Conservation (phyloP, 2,888 invertebrate genomes). For the Drosophila eohydei region DNA sequence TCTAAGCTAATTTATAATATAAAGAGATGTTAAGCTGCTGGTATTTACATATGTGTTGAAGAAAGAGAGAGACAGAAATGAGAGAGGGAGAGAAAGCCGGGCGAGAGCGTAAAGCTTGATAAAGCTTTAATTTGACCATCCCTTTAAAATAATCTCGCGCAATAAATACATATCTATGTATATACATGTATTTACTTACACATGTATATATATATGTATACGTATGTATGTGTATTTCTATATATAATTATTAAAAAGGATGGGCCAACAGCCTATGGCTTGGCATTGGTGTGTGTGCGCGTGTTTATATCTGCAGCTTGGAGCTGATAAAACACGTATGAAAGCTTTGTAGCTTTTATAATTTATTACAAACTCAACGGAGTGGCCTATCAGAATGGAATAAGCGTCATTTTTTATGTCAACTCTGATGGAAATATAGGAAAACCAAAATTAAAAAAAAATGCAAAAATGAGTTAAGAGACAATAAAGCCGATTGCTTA, state of each 20-base stretch:
- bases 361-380: conserved; percentile 1
- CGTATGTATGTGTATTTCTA: background rate
- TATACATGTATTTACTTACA: conserved; percentile 4
- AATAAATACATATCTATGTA: conserved; percentile 1
- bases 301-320: conserved; percentile 3
- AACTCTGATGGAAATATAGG: conserved; percentile 3
- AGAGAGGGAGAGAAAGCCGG: background rate
- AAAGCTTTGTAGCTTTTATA: conserved; percentile 16
- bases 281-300: background rate
- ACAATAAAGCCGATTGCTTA: background rate
- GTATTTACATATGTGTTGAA: background rate
- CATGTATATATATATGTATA: background rate
- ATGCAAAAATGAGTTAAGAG: background rate
- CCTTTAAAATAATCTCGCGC: conserved; percentile 5
- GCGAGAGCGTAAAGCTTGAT: conserved; percentile 9
- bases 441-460: background rate
- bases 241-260: conserved; percentile 13
- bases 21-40: conserved; percentile 1
- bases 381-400: conserved; percentile 1
- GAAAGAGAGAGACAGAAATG: background rate
- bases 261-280: background rate
- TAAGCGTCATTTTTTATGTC: conserved; percentile 1
- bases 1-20: conserved; percentile 19
- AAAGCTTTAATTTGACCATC: conserved; percentile 15
- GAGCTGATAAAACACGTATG: conserved; percentile 52